A percentile compares a stretch with the other conserved stretches of the same genome.
Conservation (phyloP, 2,113 vertebrate genomes). For the Cheilinus undulatus region DNA sequence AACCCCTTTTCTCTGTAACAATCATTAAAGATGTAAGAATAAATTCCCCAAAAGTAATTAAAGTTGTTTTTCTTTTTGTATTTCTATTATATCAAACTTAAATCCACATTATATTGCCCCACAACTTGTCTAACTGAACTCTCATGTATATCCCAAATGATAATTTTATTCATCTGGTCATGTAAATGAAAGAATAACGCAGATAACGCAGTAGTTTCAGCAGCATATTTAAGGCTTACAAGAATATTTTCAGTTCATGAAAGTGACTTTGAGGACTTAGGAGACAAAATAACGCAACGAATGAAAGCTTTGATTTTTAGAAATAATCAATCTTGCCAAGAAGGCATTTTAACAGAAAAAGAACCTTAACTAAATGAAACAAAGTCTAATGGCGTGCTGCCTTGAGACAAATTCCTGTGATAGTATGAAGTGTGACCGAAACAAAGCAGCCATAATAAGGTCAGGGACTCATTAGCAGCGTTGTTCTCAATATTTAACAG, state of each 20-base stretch:
- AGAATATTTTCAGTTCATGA: background rate
- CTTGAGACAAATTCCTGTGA: background rate
- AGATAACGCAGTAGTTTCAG: background rate
- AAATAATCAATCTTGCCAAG: background rate
- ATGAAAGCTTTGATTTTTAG: background rate
- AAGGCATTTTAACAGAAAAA: background rate
- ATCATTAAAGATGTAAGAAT: background rate
- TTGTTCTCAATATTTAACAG: background rate
- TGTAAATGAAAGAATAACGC: too few relatives aligned
- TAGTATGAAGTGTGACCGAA: background rate
- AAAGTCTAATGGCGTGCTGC: background rate
- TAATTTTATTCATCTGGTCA: too few relatives aligned
- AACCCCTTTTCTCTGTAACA: background rate
- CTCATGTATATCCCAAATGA: background rate
- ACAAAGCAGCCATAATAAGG: constrained; percentile 4
- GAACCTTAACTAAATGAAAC: background rate
- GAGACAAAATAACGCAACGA: background rate
- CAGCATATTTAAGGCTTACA: background rate
- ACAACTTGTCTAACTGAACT: background rate
- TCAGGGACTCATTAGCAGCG: background rate
- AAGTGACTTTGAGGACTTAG: background rate
- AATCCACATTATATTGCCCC: background rate
- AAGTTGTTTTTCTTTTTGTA: background rate
- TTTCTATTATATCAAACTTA: too few relatives aligned
- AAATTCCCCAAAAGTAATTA: background rate